A percentile compares a stretch with the other conserved stretches of the same genome.
These are phyloP conservation scores for Sciurus carolinensis DNA, from an alignment of 2,797 vertebrate genomes.

Conservation along the genomic window DNA sequence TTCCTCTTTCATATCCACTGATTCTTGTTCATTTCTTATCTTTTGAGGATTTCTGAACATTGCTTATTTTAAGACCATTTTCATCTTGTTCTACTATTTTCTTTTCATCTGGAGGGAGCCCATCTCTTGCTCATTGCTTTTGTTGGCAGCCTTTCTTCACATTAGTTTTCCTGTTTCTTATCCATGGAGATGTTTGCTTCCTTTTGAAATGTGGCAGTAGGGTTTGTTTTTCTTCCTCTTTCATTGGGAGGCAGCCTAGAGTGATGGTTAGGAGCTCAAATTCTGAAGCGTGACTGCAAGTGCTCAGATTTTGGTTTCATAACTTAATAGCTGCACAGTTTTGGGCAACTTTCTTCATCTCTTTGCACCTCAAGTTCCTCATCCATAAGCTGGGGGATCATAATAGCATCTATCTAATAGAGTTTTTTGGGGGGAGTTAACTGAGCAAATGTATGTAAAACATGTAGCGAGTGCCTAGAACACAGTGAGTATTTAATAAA, in stretches of 20 bases:
- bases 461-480: background rate
- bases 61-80: constrained; percentile 47
- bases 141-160: constrained; percentile 66
- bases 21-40: background rate
- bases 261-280: background rate
- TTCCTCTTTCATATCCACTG: background rate
- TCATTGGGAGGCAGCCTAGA: background rate
- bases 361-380: background rate
- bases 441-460: background rate
- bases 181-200: constrained; percentile 68
- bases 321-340: background rate
- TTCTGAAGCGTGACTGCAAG: background rate
- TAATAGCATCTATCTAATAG: background rate
- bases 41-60: background rate
- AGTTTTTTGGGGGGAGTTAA: background rate
- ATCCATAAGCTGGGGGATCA: background rate
- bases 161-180: constrained; percentile 60
- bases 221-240: constrained; percentile 15
- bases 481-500: background rate
- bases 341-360: background rate
- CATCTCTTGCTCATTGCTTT: constrained; percentile 68
- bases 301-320: background rate
- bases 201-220: constrained; percentile 60
- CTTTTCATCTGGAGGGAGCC: constrained; percentile 63
- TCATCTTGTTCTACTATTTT: constrained; percentile 70